Evolutionary conservation across 2,888 invertebrate species (phyloP), one percentile per base, ranked within the genome.

Genomic region (Acleris laterana): DNA sequence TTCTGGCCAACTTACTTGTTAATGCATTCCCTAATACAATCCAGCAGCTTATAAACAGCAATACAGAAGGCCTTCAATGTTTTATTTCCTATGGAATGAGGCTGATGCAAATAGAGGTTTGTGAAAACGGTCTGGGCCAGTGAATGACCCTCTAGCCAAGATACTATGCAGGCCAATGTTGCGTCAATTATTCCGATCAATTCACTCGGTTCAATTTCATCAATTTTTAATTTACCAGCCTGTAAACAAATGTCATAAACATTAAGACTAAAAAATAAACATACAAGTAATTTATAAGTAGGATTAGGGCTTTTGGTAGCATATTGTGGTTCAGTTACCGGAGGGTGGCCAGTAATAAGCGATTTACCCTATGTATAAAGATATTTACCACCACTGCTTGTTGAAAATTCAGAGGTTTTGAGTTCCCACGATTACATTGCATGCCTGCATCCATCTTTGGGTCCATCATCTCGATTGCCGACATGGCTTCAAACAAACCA

Each of bases 391-490:
- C 94, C 38, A 98, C 95, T 60, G 98, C 97, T 81, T 98, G 97
- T 72, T 97, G 96, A 81, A 99, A 97, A 66, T 96, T 97, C 51
- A 97, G 94, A 6, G 97, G 96, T 79, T 97, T 96, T 65, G 97
- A 95, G 78, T 95, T 95, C 16, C 96, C 96, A 71, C 98, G 94
- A 83, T 98, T 98, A 83, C 98, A 98, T 71, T 97, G 93, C 98
- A 99, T 99, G 6, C 99, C 99, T 1, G 99, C 98, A 93, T 99
- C 99, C 99, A 99, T 99, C 94, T 99, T 99, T 0, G 99, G 99
- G 85, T 99, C 99, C 99, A 99, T 99, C 97, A 99, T 98, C 90
- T 99, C 99, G 77, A 99, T 99, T 0, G 99, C 99, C 0, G 99
- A 99, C 99, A 99, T 99, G 0, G 99, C 99, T 87, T 99, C 99